Conservation (phyloP, 2,888 invertebrate genomes). For the Petrolisthes cinctipes region DNA sequence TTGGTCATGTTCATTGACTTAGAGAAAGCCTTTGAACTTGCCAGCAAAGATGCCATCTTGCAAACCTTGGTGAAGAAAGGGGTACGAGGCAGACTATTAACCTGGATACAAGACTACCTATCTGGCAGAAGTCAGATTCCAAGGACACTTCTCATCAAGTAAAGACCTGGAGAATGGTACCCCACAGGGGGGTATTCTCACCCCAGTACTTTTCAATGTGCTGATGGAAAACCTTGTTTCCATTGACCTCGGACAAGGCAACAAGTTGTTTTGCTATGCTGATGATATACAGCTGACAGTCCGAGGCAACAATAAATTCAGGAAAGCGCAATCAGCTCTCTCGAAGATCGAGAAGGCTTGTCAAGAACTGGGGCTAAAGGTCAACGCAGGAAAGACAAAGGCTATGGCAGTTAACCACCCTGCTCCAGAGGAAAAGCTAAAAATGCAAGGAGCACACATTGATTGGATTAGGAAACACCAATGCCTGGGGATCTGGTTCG, state of each 20-base stretch:
- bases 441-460: background rate
- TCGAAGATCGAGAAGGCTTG: background rate
- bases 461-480: background rate
- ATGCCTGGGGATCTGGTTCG: no score
- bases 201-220: conserved; percentile 5
- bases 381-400: background rate
- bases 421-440: background rate
- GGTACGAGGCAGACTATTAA: background rate
- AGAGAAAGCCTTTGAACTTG: conserved; percentile 17
- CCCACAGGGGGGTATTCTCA: background rate
- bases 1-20: conserved; percentile 17
- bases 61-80: background rate
- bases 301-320: background rate
- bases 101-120: background rate
- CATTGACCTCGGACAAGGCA: background rate
- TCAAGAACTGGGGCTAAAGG: background rate
- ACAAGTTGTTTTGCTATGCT: background rate
- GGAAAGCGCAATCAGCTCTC: background rate
- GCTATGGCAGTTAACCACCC: background rate
- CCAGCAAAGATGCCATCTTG: background rate
- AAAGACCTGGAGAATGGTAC: background rate
- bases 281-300: background rate
- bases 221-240: background rate
- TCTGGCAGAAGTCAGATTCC: background rate
- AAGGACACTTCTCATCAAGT: background rate